Base-by-base conservation (phyloP, 1,140 invertebrate genomes). In the Tetranychus urticae region DNA sequence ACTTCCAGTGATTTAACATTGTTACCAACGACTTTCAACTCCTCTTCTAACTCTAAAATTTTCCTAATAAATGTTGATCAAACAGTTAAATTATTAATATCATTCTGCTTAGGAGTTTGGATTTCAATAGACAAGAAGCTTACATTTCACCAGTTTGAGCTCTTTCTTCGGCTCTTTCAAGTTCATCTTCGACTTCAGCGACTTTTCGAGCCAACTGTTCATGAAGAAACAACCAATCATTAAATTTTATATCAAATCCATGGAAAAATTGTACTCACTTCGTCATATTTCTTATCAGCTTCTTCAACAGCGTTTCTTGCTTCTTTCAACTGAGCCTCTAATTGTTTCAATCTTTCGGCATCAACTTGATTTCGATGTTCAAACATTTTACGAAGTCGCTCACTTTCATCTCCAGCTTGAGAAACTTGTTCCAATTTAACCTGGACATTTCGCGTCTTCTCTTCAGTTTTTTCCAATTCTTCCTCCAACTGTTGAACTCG, bases 281-380 rank as follows among this genome's bases (percentile, higher is more conserved):
- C 96, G 86, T 99, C 96, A 79, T 97, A 99, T 96, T 98, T 98
- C 79, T 96, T 89, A 82, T 99, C 96, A 71, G 94, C 93, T 77
- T 99, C 96, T 79, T 98, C 94, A 76, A 94, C 93, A 71, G 97
- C 81, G 82, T 94, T 93, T 75, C 92, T 84, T 74, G 94, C 93
- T 77, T 98, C 94, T 80, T 98, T 98, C 73, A 99, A 81, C 77
- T 98, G 92, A 77, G 88, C 89, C 76, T 99, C 96, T 73, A 99
- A 81, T 72, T 86, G 84, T 74, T 97, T 92, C 86, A 98, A 94
- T 74, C 93, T 88, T 80, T 98, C 94, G 76, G 99, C 94, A 84
- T 98, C 94, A 70, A 89, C 85, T 80, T 97, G 82, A 75, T 87
- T 92, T 78, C 93, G 88, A 82, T 94, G 97, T 81, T 99, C 96